These are phyloP conservation scores for Copsychus sechellarum DNA, from an alignment of 2,113 vertebrate genomes.

Conservation along the genomic window DNA sequence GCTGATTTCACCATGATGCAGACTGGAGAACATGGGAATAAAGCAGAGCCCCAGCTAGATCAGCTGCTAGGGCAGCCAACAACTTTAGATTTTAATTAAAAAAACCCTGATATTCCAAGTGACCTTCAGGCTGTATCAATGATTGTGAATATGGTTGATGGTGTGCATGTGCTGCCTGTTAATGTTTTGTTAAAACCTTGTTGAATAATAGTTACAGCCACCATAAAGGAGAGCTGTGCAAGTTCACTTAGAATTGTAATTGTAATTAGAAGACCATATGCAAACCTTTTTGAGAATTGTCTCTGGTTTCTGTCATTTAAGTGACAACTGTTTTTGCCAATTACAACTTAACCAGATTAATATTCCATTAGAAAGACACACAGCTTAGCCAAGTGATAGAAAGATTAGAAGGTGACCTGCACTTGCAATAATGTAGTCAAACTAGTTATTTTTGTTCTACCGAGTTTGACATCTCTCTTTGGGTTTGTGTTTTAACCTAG, in stretches of 20 bases:
- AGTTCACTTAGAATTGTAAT: background rate
- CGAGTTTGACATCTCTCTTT: background rate
- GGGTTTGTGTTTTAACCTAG: background rate
- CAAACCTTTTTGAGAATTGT: background rate
- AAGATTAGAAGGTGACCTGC: background rate
- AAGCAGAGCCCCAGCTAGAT: background rate
- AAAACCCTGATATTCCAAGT: background rate
- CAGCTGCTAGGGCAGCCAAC: background rate
- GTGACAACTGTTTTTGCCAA: background rate
- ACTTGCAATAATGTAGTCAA: background rate
- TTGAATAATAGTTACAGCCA: background rate
- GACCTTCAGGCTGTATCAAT: conserved; percentile 24
- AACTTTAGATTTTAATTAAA: background rate
- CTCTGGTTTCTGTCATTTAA: background rate
- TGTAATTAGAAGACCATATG: background rate
- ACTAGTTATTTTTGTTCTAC: background rate
- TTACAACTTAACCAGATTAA: conserved; percentile 31
- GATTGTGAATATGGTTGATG: background rate
- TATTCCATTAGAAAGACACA: conserved; percentile 20
- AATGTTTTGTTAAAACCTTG: conserved; percentile 8
- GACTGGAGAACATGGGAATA: background rate
- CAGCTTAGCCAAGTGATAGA: background rate
- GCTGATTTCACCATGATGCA: background rate
- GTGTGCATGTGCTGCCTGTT: background rate
- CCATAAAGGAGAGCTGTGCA: background rate